Conservation (phyloP, 2,888 invertebrate genomes). For the Ophraella communa region DNA sequence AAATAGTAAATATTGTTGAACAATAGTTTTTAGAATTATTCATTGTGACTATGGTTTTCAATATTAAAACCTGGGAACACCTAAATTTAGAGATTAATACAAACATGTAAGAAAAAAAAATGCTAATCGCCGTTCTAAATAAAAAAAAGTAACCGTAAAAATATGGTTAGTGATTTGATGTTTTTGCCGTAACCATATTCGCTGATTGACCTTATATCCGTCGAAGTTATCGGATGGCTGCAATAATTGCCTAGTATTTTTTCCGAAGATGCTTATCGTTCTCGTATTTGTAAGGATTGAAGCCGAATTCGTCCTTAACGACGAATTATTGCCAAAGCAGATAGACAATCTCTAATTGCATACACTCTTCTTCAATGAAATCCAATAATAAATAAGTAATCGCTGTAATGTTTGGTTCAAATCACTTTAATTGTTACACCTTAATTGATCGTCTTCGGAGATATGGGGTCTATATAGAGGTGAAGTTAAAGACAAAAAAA, state of each 20-base stretch:
- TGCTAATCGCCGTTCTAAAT: too few species aligned
- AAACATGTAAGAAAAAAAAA: too few species aligned
- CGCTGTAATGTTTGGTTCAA: neutral
- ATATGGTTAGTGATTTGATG: too few species aligned
- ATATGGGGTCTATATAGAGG: neutral
- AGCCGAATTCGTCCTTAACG: conserved; percentile 36
- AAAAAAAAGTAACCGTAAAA: too few species aligned
- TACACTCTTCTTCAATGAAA: conserved; percentile 33
- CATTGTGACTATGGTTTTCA: too few species aligned
- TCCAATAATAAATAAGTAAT: conserved; percentile 18
- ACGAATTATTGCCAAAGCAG: conserved; percentile 35
- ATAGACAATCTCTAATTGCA: conserved; percentile 36
- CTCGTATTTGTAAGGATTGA: conserved; percentile 39
- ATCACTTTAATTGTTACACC: conserved; percentile 18
- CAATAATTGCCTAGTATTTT: conserved; percentile 45
- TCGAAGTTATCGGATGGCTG: conserved; percentile 42
- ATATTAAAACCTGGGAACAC: too few species aligned
- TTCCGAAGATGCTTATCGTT: conserved; percentile 38
- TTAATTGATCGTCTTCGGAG: neutral
- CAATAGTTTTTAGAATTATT: too few species aligned
- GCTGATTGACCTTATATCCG: conserved; percentile 35
- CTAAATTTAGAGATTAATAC: too few species aligned
- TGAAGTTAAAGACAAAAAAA: neutral
- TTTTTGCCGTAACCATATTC: neutral
- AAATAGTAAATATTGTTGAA: too few species aligned